These are phyloP conservation scores for Solenodon paradoxus DNA, from an alignment of 2,113 vertebrate genomes.

Conservation along the genomic window DNA sequence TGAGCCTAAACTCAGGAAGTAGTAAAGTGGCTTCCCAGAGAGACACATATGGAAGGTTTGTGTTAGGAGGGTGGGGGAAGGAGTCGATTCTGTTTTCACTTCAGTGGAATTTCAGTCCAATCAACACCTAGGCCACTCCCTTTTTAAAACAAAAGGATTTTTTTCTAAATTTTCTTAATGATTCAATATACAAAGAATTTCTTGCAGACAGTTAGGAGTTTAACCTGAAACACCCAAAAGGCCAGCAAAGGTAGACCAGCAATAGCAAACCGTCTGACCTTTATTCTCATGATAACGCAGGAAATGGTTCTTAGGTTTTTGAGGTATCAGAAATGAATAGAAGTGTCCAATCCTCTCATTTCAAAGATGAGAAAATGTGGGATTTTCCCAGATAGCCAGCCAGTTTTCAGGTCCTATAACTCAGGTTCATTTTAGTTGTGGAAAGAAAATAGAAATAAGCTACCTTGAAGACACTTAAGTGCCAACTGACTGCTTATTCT, in stretches of 20 bases:
- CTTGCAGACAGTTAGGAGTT: slow-evolving; percentile 35
- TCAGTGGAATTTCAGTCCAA: slow-evolving; percentile 56
- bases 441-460: not conserved
- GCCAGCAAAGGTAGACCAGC: not conserved
- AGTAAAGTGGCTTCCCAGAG: not conserved
- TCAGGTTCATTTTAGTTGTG: not conserved
- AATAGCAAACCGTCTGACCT: not conserved
- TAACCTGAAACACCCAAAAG: slow-evolving; percentile 23
- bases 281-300: slow-evolving; percentile 21
- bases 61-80: not conserved
- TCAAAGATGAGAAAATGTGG: slow-evolving; percentile 38
- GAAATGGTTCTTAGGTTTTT: not conserved
- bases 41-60: slow-evolving; percentile 37
- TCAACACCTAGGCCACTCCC: slow-evolving; percentile 46
- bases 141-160: not conserved
- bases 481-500: not conserved
- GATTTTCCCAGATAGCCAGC: not conserved
- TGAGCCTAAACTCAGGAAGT: slow-evolving; percentile 41
- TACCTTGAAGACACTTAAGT: not conserved
- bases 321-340: not conserved
- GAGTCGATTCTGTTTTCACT: slow-evolving; percentile 44
- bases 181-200: not conserved
- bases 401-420: not conserved
- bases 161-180: not conserved
- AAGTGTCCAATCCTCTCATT: not conserved